Conservation (phyloP, 2,797 vertebrate species). For the Pterois miles region DNA sequence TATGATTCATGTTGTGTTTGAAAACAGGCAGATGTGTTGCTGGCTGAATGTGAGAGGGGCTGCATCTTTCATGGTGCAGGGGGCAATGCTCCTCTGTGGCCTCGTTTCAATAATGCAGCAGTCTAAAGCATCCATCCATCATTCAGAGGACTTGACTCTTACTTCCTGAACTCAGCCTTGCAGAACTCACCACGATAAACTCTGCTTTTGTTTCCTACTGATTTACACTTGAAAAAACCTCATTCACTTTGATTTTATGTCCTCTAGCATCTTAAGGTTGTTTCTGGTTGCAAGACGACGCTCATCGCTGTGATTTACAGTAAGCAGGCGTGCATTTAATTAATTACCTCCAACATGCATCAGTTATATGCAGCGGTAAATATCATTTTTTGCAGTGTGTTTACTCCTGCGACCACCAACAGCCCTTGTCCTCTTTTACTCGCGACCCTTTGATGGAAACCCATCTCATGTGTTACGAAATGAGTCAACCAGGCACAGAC, state of each 20-base stretch:
- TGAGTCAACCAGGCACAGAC: no score
- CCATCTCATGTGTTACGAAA: no score
- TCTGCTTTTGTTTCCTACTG: neutral
- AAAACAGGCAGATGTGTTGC: neutral
- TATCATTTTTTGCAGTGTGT: no score
- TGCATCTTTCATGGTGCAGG: neutral
- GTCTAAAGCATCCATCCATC: constrained; percentile 40
- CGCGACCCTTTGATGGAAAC: no score
- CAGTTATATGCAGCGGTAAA: no score
- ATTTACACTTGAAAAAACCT: no score
- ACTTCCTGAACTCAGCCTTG: neutral
- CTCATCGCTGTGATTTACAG: neutral
- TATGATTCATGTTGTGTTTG: constrained; percentile 9
- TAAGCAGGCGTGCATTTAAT: neutral
- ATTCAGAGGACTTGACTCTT: constrained; percentile 31
- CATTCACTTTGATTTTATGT: neutral
- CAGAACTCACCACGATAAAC: neutral
- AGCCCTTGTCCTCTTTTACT: no score
- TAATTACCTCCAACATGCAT: no score
- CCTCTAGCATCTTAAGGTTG: neutral
- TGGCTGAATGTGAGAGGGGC: no score
- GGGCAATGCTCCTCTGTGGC: constrained; percentile 11
- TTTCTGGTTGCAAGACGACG: neutral
- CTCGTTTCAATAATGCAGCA: constrained; percentile 53
- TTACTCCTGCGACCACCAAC: no score